Conservation (phyloP, 2,797 vertebrate genomes). For the Dicrostonyx torquatus region DNA sequence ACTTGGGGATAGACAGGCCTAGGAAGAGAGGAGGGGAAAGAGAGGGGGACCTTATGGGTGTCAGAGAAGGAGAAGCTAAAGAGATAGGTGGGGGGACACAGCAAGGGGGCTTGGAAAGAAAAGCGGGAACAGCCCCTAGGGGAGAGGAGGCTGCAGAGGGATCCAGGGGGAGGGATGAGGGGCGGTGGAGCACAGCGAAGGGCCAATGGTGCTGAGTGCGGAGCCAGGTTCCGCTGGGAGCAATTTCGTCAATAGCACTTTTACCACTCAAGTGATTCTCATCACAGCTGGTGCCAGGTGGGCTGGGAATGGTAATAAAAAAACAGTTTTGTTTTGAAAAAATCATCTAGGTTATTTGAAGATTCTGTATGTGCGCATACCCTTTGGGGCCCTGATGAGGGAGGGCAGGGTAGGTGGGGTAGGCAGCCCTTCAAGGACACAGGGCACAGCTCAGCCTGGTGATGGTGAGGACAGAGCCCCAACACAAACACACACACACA, state of each 20-base stretch:
- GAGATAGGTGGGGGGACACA: too few relatives aligned
- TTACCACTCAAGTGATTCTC: slow-evolving; percentile 80
- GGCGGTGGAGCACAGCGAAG: not conserved
- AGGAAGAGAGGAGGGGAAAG: not conserved
- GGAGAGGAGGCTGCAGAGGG: not conserved
- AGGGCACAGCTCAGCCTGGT: not conserved
- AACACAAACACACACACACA: rapidly evolving
- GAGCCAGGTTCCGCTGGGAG: slow-evolving; percentile 72
- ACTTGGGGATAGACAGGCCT: not conserved
- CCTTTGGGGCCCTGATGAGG: not conserved
- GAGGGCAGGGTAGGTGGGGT: not conserved
- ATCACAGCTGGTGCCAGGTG: slow-evolving; percentile 81
- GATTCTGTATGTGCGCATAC: not conserved
- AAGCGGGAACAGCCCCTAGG: not conserved
- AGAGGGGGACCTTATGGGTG: rapidly evolving
- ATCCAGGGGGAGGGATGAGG: rapidly evolving
- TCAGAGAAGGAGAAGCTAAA: not conserved
- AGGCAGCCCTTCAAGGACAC: not conserved
- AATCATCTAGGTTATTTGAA: slow-evolving; percentile 75
- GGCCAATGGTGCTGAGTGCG: not conserved
- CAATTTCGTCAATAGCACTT: slow-evolving; percentile 83
- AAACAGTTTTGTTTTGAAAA: slow-evolving; percentile 67
- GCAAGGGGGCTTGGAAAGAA: not conserved
- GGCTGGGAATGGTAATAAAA: slow-evolving; percentile 78
- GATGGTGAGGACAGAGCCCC: not conserved